Base-by-base conservation (phyloP, 2,888 invertebrate genomes). In the Molorchus minor region DNA sequence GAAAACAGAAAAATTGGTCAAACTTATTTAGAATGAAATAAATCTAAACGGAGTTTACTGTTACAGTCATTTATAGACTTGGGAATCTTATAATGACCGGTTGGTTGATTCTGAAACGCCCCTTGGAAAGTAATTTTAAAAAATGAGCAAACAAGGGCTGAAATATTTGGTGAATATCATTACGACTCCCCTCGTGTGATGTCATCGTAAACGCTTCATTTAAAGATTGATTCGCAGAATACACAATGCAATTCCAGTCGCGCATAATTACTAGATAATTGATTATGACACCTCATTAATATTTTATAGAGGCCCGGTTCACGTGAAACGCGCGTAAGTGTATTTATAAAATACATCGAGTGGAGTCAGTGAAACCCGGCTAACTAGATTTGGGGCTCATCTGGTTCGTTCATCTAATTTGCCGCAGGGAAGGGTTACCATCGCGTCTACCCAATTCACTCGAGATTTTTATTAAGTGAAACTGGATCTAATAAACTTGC, bases 331-430 rank as follows among this genome's bases (percentile, higher is more conserved):
- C 29, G 46, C 35, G 43, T 51, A 46, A 44, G 44, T 52, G 52
- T 52, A 61, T 63, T 59, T 63, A 58, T 62, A 58, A 62, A 64
- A 60, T 58, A 54, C 60, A 61, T 53, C 58, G 61, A 41, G 52
- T 41, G 46, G 33, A 71, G 72, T 69, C 72, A 71, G 67, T 68
- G 70, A 70, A 71, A 71, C 65, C 67, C 67, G 54, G 68, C 71
- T 75, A 75, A 75, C 72, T 74, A 71, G 74, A 73, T 75, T 75
- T 71, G 70, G 70, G 70, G 67, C 72, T 73, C 75, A 74, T 75
- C 74, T 75, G 71, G 69, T 66, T 67, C 66, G 65, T 67, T 75
- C 72, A 75, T 75, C 72, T 72, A 75, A 75, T 75, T 74, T 75
- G 57, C 64, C 60, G 58, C 54, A 49, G 63, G 64, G 67, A 69